Percentiles rank a stretch among this genome's conserved stretches.
phyloP scores from a whole-genome alignment of 2,797 vertebrate genomes.

The Diglossa cyanea region DNA sequence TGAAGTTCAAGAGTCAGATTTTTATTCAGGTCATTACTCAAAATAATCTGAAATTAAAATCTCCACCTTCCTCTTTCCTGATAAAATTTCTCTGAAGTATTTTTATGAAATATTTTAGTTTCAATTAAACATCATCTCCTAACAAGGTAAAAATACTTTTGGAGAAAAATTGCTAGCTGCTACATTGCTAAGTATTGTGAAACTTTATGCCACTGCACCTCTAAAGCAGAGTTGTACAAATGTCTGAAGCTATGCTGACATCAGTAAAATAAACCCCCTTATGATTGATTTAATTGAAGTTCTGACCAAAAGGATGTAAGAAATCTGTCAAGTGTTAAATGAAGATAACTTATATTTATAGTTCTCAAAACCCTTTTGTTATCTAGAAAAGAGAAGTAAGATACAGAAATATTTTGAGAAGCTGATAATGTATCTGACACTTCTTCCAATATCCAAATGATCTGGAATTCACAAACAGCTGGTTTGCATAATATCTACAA shows the following conservation, averaged over 20 bases:
- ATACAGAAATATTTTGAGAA: background rate
- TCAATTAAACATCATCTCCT: background rate
- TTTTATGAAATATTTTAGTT: background rate
- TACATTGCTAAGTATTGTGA: background rate
- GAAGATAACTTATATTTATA: background rate
- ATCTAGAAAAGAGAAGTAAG: background rate
- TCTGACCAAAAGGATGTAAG: background rate
- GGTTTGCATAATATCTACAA: slow-evolving; percentile 53
- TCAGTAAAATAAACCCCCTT: background rate
- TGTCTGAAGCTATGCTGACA: background rate
- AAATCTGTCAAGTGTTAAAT: background rate
- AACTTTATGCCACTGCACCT: background rate
- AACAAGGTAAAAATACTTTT: background rate
- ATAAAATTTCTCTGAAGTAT: background rate
- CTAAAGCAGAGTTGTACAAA: background rate
- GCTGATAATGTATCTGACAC: background rate
- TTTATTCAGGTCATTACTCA: background rate
- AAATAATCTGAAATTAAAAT: background rate
- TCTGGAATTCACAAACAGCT: slow-evolving; percentile 51
- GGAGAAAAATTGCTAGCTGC: background rate
- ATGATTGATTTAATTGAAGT: background rate
- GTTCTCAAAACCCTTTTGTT: background rate
- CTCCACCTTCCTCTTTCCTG: background rate
- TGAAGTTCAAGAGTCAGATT: background rate
- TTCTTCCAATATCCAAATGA: slow-evolving; percentile 23